A percentile compares a stretch with the other conserved stretches of the same genome.
These are phyloP conservation scores for Xerus inauris DNA, from an alignment of 2,113 vertebrate genomes.

Conservation along the genomic window DNA sequence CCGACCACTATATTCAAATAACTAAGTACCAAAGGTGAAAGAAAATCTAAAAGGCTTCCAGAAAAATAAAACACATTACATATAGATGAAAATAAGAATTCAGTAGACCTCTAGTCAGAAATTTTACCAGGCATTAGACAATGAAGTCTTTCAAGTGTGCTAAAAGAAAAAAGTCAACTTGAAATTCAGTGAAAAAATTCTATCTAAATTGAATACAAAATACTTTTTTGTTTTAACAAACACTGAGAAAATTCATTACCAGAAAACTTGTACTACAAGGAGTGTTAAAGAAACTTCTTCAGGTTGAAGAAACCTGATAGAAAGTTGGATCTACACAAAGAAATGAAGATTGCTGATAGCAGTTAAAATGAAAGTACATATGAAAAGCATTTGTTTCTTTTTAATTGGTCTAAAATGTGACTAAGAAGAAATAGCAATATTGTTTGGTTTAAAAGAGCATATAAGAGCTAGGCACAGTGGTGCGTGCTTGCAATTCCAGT, in stretches of 20 bases:
- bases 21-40: not conserved
- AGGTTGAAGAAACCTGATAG: not conserved
- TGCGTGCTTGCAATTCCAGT: no score
- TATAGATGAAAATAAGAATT: not conserved
- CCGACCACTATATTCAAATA: not conserved
- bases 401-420: conserved; percentile 10
- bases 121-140: not conserved
- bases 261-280: not conserved
- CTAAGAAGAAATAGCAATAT: not conserved
- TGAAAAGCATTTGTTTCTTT: not conserved
- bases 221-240: not conserved
- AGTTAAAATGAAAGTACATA: not conserved
- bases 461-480: not conserved
- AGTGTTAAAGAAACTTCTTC: not conserved
- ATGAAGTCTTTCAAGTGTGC: not conserved
- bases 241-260: not conserved
- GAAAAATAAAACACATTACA: not conserved
- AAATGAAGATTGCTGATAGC: not conserved
- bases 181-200: not conserved
- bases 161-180: not conserved
- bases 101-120: not conserved
- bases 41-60: not conserved
- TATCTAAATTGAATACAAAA: conserved; percentile 9
- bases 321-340: not conserved
- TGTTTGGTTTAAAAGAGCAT: not conserved